These are phyloP conservation scores for Catocala nupta DNA, from an alignment of 2,888 invertebrate genomes.

Conservation along the genomic window DNA sequence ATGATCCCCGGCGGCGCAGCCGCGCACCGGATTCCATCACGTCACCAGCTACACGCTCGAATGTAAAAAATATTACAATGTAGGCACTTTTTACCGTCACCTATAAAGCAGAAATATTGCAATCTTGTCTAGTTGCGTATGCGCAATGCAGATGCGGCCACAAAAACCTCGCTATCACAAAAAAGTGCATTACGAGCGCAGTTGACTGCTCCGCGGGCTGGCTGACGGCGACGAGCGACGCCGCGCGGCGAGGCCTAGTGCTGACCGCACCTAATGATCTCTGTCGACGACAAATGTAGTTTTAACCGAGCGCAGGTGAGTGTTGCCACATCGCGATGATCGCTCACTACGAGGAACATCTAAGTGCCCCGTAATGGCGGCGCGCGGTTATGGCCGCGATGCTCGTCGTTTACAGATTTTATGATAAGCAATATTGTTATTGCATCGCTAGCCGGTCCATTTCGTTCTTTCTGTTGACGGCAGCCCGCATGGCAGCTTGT, in stretches of 20 bases:
- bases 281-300: conserved; percentile 15
- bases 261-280: conserved; percentile 26
- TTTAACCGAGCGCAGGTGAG: conserved; percentile 12
- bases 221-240: too few species aligned
- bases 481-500: conserved; percentile 14
- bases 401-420: conserved; percentile 17
- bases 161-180: conserved; percentile 36
- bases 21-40: conserved; percentile 43
- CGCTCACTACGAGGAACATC: background rate
- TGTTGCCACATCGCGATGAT: conserved; percentile 2
- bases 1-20: background rate
- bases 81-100: conserved; percentile 34
- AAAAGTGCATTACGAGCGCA: conserved; percentile 36
- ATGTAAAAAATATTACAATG: conserved; percentile 45
- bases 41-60: conserved; percentile 33
- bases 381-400: conserved; percentile 12
- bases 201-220: too few species aligned
- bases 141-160: conserved; percentile 37
- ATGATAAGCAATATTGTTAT: conserved; percentile 18
- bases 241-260: background rate
- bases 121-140: conserved; percentile 35
- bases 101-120: conserved; percentile 37
- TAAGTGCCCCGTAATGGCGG: conserved; percentile 24
- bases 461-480: conserved; percentile 3
- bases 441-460: conserved; percentile 2